Conservation (phyloP, 2,113 vertebrate genomes). For the Porphyrio hochstetteri region DNA sequence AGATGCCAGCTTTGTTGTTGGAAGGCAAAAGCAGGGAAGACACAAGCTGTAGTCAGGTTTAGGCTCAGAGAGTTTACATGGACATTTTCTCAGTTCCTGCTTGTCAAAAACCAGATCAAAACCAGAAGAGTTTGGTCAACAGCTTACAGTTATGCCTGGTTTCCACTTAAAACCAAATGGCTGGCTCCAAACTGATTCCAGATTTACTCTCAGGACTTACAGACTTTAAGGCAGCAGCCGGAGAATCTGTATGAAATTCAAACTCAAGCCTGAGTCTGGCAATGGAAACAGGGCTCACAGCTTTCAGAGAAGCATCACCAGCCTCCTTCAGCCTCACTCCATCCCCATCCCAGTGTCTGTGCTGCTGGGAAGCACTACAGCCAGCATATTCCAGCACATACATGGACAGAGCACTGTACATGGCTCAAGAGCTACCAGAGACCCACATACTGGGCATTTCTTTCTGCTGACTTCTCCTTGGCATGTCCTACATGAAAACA, state of each 20-base stretch:
- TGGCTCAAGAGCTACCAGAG: not conserved
- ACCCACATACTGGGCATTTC: rapidly evolving
- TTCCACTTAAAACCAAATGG: not conserved
- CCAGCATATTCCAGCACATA: rapidly evolving
- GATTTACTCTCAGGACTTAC: not conserved
- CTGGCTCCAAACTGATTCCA: not conserved
- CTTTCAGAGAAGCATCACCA: not conserved
- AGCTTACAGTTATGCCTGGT: not conserved
- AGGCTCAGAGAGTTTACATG: not conserved
- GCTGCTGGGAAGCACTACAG: not conserved
- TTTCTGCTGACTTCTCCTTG: not conserved
- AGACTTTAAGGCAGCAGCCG: not conserved
- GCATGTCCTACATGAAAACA: not conserved
- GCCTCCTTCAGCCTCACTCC: not conserved
- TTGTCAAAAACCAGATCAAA: not conserved
- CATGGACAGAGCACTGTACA: rapidly evolving
- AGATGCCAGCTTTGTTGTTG: not conserved
- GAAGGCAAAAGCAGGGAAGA: not conserved
- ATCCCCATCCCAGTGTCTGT: not conserved
- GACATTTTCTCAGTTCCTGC: not conserved
- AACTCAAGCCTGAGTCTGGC: not conserved
- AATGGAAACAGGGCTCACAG: not conserved
- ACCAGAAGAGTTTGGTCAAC: not conserved
- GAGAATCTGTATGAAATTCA: not conserved
- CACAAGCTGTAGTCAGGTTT: not conserved